Conservation (phyloP, 1,140 invertebrate genomes). For the Calycopis cecrops region DNA sequence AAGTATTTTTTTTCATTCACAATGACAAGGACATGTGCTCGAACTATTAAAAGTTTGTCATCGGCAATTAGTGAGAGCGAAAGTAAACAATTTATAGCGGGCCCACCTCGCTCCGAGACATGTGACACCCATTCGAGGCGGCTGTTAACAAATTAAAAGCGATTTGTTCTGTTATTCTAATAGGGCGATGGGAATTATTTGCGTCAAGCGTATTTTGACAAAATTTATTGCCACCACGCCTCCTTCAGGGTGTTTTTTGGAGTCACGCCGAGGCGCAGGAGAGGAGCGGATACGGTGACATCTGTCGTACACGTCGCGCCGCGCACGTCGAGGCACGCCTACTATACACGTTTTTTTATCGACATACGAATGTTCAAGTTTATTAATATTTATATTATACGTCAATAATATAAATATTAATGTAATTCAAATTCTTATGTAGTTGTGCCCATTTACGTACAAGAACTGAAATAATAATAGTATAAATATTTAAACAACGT, state of each 20-base stretch:
- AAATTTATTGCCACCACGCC: slow-evolving; percentile 75
- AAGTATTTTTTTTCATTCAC: too few relatives aligned
- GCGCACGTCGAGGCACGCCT: slow-evolving; percentile 63
- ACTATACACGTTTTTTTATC: slow-evolving; percentile 19
- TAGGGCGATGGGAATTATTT: slow-evolving; percentile 69
- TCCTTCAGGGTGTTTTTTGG: slow-evolving; percentile 51
- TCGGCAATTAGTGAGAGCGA: slow-evolving; percentile 67
- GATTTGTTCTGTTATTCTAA: slow-evolving; percentile 74
- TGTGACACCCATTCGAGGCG: slow-evolving; percentile 66
- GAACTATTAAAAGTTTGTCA: slow-evolving; percentile 60
- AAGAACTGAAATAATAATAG: too few relatives aligned
- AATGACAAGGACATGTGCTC: slow-evolving; percentile 41
- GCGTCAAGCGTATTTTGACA: slow-evolving; percentile 69
- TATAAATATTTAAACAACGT: too few relatives aligned
- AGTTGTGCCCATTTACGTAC: too few relatives aligned
- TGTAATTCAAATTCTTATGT: too few relatives aligned
- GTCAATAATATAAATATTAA: too few relatives aligned
- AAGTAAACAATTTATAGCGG: slow-evolving; percentile 57
- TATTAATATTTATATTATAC: too few relatives aligned
- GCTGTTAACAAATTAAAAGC: slow-evolving; percentile 71
- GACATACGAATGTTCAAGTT: neutral
- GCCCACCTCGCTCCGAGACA: slow-evolving; percentile 46
- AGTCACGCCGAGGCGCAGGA: slow-evolving; percentile 17
- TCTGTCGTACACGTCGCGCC: slow-evolving; percentile 57
- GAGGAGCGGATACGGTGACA: slow-evolving; percentile 53